Evolutionary conservation across 2,888 invertebrate genomes (phyloP), one percentile per base, ranked within the genome.

Genomic region (Acronicta leporina): DNA sequence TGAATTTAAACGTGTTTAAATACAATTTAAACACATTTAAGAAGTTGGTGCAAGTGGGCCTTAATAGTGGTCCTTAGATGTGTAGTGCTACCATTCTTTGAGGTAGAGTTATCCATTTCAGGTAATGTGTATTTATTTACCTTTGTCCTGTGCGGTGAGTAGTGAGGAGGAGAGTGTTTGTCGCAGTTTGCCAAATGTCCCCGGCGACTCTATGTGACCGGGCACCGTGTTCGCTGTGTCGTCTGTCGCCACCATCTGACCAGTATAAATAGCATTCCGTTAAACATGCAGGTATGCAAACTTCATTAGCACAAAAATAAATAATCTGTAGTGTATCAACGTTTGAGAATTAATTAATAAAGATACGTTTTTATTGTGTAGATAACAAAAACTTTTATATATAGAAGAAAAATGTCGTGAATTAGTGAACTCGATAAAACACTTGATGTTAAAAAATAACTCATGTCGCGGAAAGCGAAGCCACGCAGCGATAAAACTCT

Each of bases 161-260:
- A 98, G 94, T 61, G 97, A 97, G 35, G 97, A 97, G 62, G 97
- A 97, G 68, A 97, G 95, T 45, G 97, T 97, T 90, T 98, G 97
- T 75, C 97, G 96, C 80, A 98, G 95, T 92, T 97, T 98, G 81
- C 97, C 97, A 87, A 98, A 97, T 59, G 97, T 96, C 63, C 97
- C 97, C 46, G 96, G 95, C 58, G 96, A 94, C 61, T 96, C 95
- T 79, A 96, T 92, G 65, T 96, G 96, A 14, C 96, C 95, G 38
- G 94, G 82, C 75, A 96, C 94, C 47, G 94, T 89, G 82, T 95
- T 95, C 65, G 96, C 89, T 75, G 95, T 95, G 76, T 97, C 97
- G 86, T 97, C 97, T 75, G 97, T 96, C 85, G 97, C 96, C 95
- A 97, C 97, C 97, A 98, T 97, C 98, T 97, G 93, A 41, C 88